phyloP scores from a whole-genome alignment of 2,888 invertebrate species.

The Spilarctia lutea region DNA sequence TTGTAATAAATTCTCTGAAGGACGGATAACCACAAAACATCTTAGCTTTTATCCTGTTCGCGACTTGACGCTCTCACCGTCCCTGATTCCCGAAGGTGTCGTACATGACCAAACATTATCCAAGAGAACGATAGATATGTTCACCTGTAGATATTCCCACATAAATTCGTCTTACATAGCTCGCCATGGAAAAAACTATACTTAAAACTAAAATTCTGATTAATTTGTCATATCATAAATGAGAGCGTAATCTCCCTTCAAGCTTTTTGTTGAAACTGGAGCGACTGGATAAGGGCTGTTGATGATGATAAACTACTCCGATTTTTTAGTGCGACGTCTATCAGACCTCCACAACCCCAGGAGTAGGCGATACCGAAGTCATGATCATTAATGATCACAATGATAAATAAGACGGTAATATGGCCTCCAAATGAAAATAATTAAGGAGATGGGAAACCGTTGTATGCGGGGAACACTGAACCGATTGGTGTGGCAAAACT shows the following conservation, averaged over 20 bases:
- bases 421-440: neutral
- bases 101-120: conserved; percentile 5
- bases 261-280: no score
- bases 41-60: neutral
- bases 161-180: neutral
- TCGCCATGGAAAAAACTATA: neutral
- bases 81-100: conserved; percentile 13
- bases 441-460: no score
- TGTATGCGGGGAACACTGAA: no score
- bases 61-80: neutral
- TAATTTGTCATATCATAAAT: neutral
- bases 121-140: neutral
- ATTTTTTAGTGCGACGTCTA: no score
- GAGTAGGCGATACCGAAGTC: no score
- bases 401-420: neutral
- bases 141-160: conserved; percentile 16
- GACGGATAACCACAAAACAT: neutral
- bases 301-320: no score
- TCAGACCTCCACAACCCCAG: no score
- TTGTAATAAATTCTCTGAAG: neutral
- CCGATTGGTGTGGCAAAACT: no score
- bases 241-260: no score
- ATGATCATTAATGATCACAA: no score
- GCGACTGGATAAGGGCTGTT: no score
- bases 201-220: neutral